A percentile compares a stretch with the other conserved stretches of the same genome.
These are phyloP conservation scores for Catostomus latipinnis DNA, from an alignment of 2,797 vertebrate species.

Conservation along the genomic window DNA sequence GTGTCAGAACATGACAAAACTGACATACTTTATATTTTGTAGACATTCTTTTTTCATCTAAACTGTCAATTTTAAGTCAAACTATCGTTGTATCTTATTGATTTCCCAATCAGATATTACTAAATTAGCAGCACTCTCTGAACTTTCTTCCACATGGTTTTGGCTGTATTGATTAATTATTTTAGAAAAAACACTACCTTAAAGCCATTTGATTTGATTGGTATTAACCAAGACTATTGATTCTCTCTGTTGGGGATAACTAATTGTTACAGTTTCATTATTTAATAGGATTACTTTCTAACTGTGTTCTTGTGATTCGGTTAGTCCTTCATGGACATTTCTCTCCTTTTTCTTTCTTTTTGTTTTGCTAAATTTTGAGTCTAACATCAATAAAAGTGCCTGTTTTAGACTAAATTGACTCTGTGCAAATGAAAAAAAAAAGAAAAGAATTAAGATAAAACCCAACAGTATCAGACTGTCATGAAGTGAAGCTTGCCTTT, in stretches of 20 bases:
- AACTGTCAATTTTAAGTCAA: slow-evolving; percentile 48
- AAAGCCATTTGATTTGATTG: slow-evolving; percentile 5
- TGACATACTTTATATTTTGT: slow-evolving; percentile 53
- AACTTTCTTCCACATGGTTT: slow-evolving; percentile 6
- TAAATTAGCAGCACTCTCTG: not conserved
- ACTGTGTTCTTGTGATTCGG: slow-evolving; percentile 7
- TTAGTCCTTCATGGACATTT: slow-evolving; percentile 35
- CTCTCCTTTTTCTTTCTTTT: slow-evolving; percentile 63
- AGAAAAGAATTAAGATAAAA: not conserved
- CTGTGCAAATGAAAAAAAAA: slow-evolving; percentile 18
- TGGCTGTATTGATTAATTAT: slow-evolving; percentile 18
- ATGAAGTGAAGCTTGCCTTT: slow-evolving; percentile 32
- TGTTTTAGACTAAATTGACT: slow-evolving; percentile 75
- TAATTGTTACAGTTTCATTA: slow-evolving; percentile 24
- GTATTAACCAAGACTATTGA: slow-evolving; percentile 18
- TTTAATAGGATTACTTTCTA: slow-evolving; percentile 28
- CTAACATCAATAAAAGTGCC: slow-evolving; percentile 82
- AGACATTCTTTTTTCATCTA: slow-evolving; percentile 65
- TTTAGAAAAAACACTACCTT: not conserved
- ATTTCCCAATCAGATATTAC: slow-evolving; percentile 22
- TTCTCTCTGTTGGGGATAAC: slow-evolving; percentile 17
- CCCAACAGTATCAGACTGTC: not conserved
- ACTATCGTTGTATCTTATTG: not conserved
- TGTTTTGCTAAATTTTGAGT: slow-evolving; percentile 74
- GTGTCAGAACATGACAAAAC: slow-evolving; percentile 61